Base-by-base conservation (phyloP, 64 coral and sea anemone genomes). In the Pocillopora verrucosa region DNA sequence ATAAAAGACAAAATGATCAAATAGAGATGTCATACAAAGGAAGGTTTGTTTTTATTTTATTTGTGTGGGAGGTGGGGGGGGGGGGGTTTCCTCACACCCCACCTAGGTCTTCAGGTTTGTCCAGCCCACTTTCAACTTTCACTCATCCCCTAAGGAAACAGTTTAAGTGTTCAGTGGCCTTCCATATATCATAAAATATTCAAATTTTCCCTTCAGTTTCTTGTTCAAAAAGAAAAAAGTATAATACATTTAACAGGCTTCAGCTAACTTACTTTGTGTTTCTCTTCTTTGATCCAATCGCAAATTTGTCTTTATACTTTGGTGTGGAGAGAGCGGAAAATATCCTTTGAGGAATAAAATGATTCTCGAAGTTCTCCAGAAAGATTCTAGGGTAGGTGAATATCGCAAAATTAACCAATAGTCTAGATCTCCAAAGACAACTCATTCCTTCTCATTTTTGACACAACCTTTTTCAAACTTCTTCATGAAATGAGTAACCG, bases 231-330 rank as follows among this genome's bases (percentile, higher is more conserved):
- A 51, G 3, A 51, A 51, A 51, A 30, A 30, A 30, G 30, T 30
- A 30, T 30, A 30, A 30, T 30, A 30, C 30, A 30, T 30, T 30
- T 30, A 30, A 30, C 30, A 30, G 30, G 30, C 30, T 30, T 30
- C 30, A 30, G 25, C 20, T 70, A 1, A 5, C 22, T 11, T 24
- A 85, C 82, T 41, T 85, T 38, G 13, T 2, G 15, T 85, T 85
- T 45, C 45, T 85, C 82, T 85, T 85, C 38, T 51, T 85, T n/a
- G 37, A 3, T 67, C 36, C 82, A 65, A 85, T 85, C 5, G 82
- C 70, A 85, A 85, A 85, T 36, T 30, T 85, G 38, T 85, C 82
- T 51, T 65, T 37, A 38, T 85, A 85, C 45, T 57, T 65, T 22
- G 36, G 35, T 15, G 61, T 16, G 36, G 38, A 72, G 51, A 72